A percentile compares a stretch with the other conserved stretches of the same genome.
Evolutionary conservation across 2,113 vertebrate genomes (phyloP).

Genomic region (Eolophus roseicapilla): DNA sequence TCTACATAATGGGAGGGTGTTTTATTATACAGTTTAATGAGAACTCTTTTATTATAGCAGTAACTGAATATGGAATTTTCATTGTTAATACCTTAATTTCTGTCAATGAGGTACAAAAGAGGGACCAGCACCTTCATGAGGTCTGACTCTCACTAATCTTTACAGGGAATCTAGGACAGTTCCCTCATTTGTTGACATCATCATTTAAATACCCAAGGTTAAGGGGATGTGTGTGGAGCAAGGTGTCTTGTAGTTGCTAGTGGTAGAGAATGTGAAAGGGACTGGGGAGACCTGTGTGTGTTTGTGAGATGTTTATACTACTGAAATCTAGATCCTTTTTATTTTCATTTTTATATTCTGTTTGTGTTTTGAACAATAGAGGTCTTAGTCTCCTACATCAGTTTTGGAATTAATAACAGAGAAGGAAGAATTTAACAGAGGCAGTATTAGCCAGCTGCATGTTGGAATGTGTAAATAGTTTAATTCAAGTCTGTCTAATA

Average conservation of each 20-base stretch:
- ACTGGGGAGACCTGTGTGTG: background rate
- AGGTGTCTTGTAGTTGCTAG: background rate
- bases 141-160: background rate
- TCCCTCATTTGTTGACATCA: background rate
- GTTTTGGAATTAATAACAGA: background rate
- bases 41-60: background rate
- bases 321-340: background rate
- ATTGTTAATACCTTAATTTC: background rate
- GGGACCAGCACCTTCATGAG: background rate
- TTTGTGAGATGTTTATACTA: background rate
- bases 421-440: background rate
- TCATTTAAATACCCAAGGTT: background rate
- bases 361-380: background rate
- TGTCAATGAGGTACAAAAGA: background rate
- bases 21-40: background rate
- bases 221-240: background rate
- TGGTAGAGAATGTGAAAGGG: background rate
- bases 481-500: background rate
- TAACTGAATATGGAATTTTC: background rate
- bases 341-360: background rate
- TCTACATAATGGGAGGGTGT: background rate
- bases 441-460: background rate
- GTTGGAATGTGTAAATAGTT: background rate
- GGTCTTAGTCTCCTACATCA: background rate
- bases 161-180: background rate